These are phyloP conservation scores for Seira ritae DNA, from an alignment of 2,888 invertebrate genomes.

Conservation along the genomic window DNA sequence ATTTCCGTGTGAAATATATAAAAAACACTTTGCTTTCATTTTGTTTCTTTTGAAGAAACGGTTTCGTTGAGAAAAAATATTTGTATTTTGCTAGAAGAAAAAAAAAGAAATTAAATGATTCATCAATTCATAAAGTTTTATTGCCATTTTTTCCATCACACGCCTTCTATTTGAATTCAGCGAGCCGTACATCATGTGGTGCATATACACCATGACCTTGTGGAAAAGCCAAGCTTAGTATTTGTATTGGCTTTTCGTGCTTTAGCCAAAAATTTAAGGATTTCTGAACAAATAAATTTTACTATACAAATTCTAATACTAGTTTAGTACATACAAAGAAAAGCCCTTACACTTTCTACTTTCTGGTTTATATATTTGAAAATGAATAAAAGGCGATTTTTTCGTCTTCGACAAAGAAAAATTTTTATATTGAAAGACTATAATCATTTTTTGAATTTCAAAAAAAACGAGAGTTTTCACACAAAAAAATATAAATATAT, in stretches of 20 bases:
- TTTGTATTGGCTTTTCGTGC: constrained; percentile 7
- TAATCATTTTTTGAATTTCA: background rate
- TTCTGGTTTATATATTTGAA: background rate
- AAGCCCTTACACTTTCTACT: constrained; percentile 10
- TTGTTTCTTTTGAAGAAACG: background rate
- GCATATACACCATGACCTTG: constrained; percentile 54
- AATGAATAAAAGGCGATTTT: background rate
- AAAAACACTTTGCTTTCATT: constrained; percentile 15
- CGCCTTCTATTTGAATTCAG: constrained; percentile 17
- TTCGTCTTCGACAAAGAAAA: background rate
- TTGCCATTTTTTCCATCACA: constrained; percentile 17
- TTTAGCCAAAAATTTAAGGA: constrained; percentile 24
- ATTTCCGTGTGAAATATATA: constrained; percentile 19
- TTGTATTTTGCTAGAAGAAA: background rate
- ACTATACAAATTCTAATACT: background rate
- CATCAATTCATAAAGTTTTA: constrained; percentile 27
- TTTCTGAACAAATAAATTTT: background rate
- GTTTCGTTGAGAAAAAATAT: background rate
- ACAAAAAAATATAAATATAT: background rate
- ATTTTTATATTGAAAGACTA: background rate
- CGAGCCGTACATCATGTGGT: constrained; percentile 28
- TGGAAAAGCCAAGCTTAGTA: constrained; percentile 38
- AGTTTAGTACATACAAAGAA: background rate
- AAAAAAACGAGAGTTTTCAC: constrained; percentile 13
- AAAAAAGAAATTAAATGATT: constrained; percentile 26